Base-by-base conservation (phyloP, 2,888 invertebrate genomes). In the Caradrina clavipalpis region DNA sequence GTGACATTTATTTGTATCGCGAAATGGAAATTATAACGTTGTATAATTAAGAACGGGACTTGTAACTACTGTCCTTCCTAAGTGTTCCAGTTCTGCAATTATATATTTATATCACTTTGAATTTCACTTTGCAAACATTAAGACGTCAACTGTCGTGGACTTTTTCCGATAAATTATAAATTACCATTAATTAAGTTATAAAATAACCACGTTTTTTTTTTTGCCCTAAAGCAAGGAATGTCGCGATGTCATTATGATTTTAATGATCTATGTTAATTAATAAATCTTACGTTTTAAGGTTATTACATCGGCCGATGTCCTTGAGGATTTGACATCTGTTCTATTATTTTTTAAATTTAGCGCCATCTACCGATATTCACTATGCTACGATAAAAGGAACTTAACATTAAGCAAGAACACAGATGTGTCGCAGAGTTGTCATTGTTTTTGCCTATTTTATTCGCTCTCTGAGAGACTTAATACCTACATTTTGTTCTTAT, bases 1-100 rank as follows among this genome's bases (percentile, higher is more conserved):
- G 75, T 66, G 79, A 76, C 76, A 66, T 76, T 80, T 78, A 72
- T 75, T 76, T 74, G 68, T 73, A 69, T 59, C 59, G 54, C 42
- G 35, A 67, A 72, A 68, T 69, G 61, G 63, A 69, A 79, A 78
- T 69, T 69, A 67, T 65, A 54, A 49, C 50, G 35, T 49, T 67
- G 66, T 64, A 57, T 63, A 60, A 64, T 70, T 26, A 55, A 54
- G 50, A 63, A 60, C 61, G 15, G 39, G 54, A 56, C 42, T 75
- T 50, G 54, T 57, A 54, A 57, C 39, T 45, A 61, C n/a, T n/a
- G n/a, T 42, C 62, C 64, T 54, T 17, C 42, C 42, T 13, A 47
- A 56, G 26, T 61, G 42, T 50, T 74, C 64, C 53, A 74, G 47
- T 62, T 79, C 21, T 64, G 39, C 17, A 19, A 61, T 58, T 61